Conservation (phyloP, 1,140 invertebrate species). For the Marisa cornuarietis region DNA sequence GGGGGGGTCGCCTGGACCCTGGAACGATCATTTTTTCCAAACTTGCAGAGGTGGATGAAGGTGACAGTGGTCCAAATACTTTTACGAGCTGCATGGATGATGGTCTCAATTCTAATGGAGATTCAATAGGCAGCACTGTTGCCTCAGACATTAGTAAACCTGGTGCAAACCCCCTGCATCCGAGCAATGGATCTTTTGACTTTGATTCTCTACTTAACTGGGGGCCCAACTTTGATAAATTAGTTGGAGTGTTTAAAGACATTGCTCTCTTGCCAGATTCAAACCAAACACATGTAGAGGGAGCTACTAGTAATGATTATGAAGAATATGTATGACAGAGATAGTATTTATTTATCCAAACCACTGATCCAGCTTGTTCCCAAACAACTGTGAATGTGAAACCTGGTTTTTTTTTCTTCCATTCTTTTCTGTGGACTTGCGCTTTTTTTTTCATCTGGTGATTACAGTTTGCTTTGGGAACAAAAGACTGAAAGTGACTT, state of each 20-base stretch:
- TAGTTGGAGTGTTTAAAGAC: constrained; percentile 95
- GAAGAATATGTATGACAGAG: constrained; percentile 44
- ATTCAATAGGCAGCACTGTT: constrained; percentile 85
- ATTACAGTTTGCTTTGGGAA: not conserved
- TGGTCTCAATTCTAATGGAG: constrained; percentile 91
- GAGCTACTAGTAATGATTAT: constrained; percentile 33
- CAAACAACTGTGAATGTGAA: not conserved
- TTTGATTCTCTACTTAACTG: constrained; percentile 96
- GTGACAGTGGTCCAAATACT: constrained; percentile 55
- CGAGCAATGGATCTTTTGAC: constrained; percentile 73
- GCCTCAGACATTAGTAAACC: constrained; percentile 80
- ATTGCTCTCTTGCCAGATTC: constrained; percentile 86
- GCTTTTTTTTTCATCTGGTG: too few relatives aligned
- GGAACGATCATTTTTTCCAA: constrained; percentile 77
- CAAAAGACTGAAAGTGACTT: too few relatives aligned
- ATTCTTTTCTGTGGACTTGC: not conserved
- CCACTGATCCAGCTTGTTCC: not conserved
- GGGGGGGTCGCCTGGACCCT: constrained; percentile 70
- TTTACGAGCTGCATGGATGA: constrained; percentile 72
- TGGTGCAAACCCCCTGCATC: constrained; percentile 22
- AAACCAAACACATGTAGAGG: constrained; percentile 33
- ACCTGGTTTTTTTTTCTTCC: too few relatives aligned
- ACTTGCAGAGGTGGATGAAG: constrained; percentile 70
- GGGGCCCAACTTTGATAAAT: constrained; percentile 94
- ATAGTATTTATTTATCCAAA: not conserved